These are phyloP conservation scores for Chinchilla lanigera DNA, from an alignment of 2,113 vertebrate genomes.

Conservation along the genomic window DNA sequence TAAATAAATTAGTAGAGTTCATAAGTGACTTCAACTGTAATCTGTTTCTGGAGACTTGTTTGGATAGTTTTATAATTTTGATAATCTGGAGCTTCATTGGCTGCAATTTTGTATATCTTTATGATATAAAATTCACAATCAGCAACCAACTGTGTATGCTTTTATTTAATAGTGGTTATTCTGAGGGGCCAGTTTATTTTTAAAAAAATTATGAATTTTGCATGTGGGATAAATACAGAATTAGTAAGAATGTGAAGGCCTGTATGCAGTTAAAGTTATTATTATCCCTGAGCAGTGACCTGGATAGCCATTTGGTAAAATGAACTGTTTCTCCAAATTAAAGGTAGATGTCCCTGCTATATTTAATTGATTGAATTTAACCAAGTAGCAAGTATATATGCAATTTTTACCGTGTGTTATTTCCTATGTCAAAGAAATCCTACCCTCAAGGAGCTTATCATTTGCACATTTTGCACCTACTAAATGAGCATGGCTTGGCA, in stretches of 20 bases:
- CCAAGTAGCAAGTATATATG: not conserved
- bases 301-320: not conserved
- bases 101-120: not conserved
- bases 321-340: not conserved
- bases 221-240: not conserved
- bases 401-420: not conserved
- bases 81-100: not conserved
- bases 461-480: not conserved
- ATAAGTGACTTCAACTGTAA: not conserved
- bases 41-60: not conserved
- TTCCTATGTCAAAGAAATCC: not conserved
- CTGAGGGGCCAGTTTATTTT: not conserved
- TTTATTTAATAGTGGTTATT: not conserved
- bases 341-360: not conserved
- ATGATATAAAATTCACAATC: not conserved
- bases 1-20: not conserved
- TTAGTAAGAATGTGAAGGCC: not conserved
- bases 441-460: not conserved
- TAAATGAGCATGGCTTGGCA: not conserved
- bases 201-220: slow-evolving; percentile 12
- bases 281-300: not conserved
- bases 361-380: not conserved
- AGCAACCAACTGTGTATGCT: not conserved
- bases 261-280: not conserved
- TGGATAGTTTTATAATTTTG: not conserved